Evolutionary conservation across 2,113 vertebrate species (phyloP).

Genomic region (Stegostoma tigrinum): DNA sequence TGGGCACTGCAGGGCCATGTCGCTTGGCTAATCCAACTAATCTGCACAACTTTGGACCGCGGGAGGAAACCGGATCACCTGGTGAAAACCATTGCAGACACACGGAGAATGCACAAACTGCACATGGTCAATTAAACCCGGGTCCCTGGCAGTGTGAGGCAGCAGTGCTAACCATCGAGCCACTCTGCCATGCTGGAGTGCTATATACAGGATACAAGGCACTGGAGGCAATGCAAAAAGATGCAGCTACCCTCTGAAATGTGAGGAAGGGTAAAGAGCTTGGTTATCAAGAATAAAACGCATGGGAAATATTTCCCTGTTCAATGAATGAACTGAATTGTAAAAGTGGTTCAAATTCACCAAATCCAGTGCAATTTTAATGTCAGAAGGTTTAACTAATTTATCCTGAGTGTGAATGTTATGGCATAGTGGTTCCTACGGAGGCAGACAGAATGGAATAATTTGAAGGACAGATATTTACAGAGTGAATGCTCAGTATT

Average conservation of each 20-base stretch:
- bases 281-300: not conserved
- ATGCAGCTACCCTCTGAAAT: not conserved
- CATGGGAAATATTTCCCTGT: not conserved
- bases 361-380: not conserved
- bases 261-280: not conserved
- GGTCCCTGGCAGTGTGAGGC: too few relatives aligned
- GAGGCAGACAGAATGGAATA: not conserved
- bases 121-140: too few relatives aligned
- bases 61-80: too few relatives aligned
- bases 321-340: not conserved
- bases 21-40: too few relatives aligned
- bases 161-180: too few relatives aligned
- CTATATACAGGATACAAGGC: not conserved
- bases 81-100: too few relatives aligned
- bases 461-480: not conserved
- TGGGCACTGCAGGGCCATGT: too few relatives aligned
- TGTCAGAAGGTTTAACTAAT: not conserved
- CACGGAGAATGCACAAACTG: too few relatives aligned
- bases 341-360: not conserved
- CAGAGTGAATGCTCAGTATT: not conserved
- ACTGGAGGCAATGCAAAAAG: not conserved
- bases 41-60: too few relatives aligned
- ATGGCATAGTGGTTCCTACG: not conserved
- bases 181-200: not conserved
- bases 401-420: not conserved